A percentile compares a stretch with the other conserved stretches of the same genome.
Evolutionary conservation across 1,140 invertebrate species (phyloP).

Genomic region (Drosophila mayri): DNA sequence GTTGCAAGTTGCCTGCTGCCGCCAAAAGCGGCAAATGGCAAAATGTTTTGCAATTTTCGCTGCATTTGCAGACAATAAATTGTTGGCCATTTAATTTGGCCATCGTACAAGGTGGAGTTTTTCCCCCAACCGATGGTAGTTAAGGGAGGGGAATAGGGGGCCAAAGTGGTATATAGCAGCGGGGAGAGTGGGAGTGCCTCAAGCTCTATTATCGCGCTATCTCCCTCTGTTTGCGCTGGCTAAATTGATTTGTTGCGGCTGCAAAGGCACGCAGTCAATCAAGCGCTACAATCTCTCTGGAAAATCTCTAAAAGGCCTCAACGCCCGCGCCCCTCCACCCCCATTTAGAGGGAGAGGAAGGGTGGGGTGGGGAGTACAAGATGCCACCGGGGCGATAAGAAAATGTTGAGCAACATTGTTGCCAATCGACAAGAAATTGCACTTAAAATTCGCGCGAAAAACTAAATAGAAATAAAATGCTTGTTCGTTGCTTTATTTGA

Average conservation of each 20-base stretch:
- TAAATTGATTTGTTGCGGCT: slow-evolving; percentile 83
- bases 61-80: slow-evolving; percentile 75
- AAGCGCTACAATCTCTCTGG: slow-evolving; percentile 52
- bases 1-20: slow-evolving; percentile 25
- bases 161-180: not conserved
- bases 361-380: slow-evolving; percentile 11
- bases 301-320: slow-evolving; percentile 28
- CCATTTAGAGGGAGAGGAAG: no score
- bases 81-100: slow-evolving; percentile 69
- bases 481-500: slow-evolving; percentile 46
- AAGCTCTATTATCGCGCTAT: slow-evolving; percentile 34
- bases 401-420: slow-evolving; percentile 67
- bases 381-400: slow-evolving; percentile 65
- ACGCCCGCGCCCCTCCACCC: slow-evolving; percentile 14
- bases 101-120: slow-evolving; percentile 53
- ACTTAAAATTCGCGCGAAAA: slow-evolving; percentile 75
- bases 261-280: slow-evolving; percentile 75
- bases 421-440: slow-evolving; percentile 73
- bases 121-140: not conserved
- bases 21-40: slow-evolving; percentile 61
- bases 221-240: slow-evolving; percentile 44
- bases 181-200: slow-evolving; percentile 37
- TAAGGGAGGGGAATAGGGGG: not conserved
- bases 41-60: slow-evolving; percentile 72
- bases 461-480: slow-evolving; percentile 55